Percentiles rank a stretch among this genome's conserved stretches.
Conservation (phyloP, 37 sponge, comb jelly and placozoan species). For the Aphrocallistes beatrix region DNA sequence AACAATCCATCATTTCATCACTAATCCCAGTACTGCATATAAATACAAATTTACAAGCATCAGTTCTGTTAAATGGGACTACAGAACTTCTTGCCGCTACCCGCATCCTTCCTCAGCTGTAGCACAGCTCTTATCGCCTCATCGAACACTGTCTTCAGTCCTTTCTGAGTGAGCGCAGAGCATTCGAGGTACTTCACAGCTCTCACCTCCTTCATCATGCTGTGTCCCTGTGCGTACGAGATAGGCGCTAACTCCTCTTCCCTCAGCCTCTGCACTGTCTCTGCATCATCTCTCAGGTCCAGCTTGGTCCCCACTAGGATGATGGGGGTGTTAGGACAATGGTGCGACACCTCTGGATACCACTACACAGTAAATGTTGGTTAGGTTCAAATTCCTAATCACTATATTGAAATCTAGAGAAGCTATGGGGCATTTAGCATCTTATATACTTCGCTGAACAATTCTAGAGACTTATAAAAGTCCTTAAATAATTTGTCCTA, state of each 20-base stretch:
- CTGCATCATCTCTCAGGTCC: slow-evolving; percentile 52
- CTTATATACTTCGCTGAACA: too few relatives aligned
- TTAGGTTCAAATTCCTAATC: too few relatives aligned
- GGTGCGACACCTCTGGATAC: slow-evolving; percentile 55
- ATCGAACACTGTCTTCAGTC: slow-evolving; percentile 61
- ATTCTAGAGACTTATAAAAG: too few relatives aligned
- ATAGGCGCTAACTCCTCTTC: slow-evolving; percentile 38
- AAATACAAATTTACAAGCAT: too few relatives aligned
- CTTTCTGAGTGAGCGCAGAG: slow-evolving; percentile 59
- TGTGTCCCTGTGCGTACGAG: slow-evolving; percentile 32
- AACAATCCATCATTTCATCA: too few relatives aligned
- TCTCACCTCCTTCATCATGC: slow-evolving; percentile 45
- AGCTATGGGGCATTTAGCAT: too few relatives aligned
- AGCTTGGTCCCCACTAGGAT: slow-evolving; percentile 65
- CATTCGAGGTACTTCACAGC: slow-evolving; percentile 62
- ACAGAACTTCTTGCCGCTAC: background rate
- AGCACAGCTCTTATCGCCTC: slow-evolving; percentile 74
- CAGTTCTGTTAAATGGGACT: too few relatives aligned
- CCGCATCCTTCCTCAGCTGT: slow-evolving; percentile 51
- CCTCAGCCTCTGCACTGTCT: slow-evolving; percentile 37
- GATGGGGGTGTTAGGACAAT: slow-evolving; percentile 53
- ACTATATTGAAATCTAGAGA: too few relatives aligned
- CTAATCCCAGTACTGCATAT: too few relatives aligned
- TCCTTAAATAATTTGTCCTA: too few relatives aligned
- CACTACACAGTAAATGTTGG: slow-evolving; percentile 36